These are phyloP conservation scores for Phallusia fumigata DNA, from an alignment of 23 tunicate species.

Conservation along the genomic window DNA sequence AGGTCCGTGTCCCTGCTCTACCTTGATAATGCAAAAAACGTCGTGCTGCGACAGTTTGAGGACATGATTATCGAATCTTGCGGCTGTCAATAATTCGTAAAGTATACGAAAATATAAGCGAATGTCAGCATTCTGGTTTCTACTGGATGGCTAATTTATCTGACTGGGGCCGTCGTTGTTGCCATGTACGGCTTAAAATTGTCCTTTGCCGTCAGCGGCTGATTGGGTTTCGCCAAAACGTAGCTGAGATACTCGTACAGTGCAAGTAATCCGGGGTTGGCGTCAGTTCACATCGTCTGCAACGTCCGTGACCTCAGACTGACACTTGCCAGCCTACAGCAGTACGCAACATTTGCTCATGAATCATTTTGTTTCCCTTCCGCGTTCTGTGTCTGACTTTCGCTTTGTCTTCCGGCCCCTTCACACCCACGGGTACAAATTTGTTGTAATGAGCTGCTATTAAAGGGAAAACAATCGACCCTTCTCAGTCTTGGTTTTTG, in stretches of 20 bases:
- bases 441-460: not conserved
- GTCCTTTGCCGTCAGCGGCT: no score
- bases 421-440: not conserved
- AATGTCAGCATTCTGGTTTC: no score
- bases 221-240: not conserved
- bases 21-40: slow-evolving; percentile 58
- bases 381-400: not conserved
- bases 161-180: no score
- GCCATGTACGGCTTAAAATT: no score
- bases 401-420: not conserved
- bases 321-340: not conserved
- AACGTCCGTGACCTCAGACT: not conserved
- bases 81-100: slow-evolving; percentile 55
- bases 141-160: no score
- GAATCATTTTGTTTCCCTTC: not conserved
- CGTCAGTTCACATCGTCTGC: not conserved
- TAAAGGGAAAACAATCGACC: not conserved
- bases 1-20: slow-evolving; percentile 56
- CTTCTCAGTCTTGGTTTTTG: no score
- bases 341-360: not conserved
- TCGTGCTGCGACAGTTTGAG: slow-evolving; percentile 70
- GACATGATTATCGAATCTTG: slow-evolving; percentile 75
- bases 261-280: not conserved
- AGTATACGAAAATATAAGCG: no score
- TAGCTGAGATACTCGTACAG: not conserved